These are phyloP conservation scores for Trachelipus rathkii DNA, from an alignment of 1,140 invertebrate genomes.

Conservation along the genomic window DNA sequence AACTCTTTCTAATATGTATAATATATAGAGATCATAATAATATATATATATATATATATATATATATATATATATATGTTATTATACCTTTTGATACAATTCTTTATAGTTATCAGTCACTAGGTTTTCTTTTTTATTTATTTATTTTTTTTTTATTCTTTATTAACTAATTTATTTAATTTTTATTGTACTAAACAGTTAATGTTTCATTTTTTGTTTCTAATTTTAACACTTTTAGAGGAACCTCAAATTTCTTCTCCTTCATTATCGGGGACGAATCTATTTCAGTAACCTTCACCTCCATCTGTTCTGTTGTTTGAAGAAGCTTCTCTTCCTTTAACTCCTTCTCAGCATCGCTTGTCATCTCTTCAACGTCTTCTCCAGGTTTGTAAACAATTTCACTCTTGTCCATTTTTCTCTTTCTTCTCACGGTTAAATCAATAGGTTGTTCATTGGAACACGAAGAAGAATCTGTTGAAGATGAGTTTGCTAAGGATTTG, in stretches of 20 bases:
- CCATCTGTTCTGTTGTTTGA: conserved; percentile 25
- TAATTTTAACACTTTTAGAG: conserved; percentile 33
- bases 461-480: conserved; percentile 4
- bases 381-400: conserved; percentile 41
- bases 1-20: no score
- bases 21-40: no score
- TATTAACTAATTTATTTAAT: no score
- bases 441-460: conserved; percentile 40
- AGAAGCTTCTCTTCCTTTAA: conserved; percentile 24
- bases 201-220: conserved; percentile 27
- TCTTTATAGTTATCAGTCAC: no score
- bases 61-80: no score
- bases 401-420: conserved; percentile 44
- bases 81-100: no score
- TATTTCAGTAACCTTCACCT: conserved; percentile 10
- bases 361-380: conserved; percentile 22
- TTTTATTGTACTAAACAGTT: not conserved
- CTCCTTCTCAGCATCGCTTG: conserved; percentile 16
- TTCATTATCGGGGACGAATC: conserved; percentile 2
- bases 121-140: no score
- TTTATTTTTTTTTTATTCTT: no score
- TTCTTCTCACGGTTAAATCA: conserved; percentile 42
- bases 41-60: no score
- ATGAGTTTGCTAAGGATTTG: not conserved
- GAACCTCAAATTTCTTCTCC: conserved; percentile 28